A percentile compares a stretch with the other conserved stretches of the same genome.
Evolutionary conservation across 2,888 invertebrate genomes (phyloP).

Genomic region (Apamea monoglypha): DNA sequence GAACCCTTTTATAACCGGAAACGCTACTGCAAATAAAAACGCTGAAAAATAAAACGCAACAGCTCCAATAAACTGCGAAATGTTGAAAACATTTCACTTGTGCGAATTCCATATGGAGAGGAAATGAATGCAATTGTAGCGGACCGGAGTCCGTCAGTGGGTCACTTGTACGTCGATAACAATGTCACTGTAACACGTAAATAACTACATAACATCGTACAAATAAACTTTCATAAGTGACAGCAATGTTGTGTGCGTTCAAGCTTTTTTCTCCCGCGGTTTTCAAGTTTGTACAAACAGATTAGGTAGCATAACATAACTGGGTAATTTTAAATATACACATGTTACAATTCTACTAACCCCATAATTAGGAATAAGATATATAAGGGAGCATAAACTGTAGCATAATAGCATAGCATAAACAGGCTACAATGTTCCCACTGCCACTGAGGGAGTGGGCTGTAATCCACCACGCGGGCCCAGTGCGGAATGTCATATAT

Average conservation of each 20-base stretch:
- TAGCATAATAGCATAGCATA: neutral
- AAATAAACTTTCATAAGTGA: constrained; percentile 1
- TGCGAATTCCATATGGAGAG: constrained; percentile 22
- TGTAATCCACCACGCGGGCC: neutral
- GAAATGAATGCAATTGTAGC: constrained; percentile 51
- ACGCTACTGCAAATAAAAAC: neutral
- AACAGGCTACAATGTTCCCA: neutral
- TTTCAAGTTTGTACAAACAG: neutral
- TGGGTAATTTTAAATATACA: neutral
- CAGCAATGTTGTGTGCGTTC: neutral
- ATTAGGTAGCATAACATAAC: neutral
- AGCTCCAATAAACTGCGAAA: constrained; percentile 12
- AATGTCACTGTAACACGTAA: constrained; percentile 40
- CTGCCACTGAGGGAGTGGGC: neutral
- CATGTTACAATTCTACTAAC: neutral
- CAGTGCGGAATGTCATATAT: too few relatives aligned
- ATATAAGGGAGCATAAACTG: neutral
- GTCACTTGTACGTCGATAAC: constrained; percentile 55
- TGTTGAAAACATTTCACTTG: constrained; percentile 28
- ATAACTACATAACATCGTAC: constrained; percentile 4
- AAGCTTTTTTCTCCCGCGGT: neutral
- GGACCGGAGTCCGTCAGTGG: constrained; percentile 30
- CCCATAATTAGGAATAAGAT: neutral
- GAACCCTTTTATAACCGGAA: neutral
- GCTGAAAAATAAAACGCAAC: neutral